Conservation (phyloP, 2,797 vertebrate genomes). For the Limosa lapponica region DNA sequence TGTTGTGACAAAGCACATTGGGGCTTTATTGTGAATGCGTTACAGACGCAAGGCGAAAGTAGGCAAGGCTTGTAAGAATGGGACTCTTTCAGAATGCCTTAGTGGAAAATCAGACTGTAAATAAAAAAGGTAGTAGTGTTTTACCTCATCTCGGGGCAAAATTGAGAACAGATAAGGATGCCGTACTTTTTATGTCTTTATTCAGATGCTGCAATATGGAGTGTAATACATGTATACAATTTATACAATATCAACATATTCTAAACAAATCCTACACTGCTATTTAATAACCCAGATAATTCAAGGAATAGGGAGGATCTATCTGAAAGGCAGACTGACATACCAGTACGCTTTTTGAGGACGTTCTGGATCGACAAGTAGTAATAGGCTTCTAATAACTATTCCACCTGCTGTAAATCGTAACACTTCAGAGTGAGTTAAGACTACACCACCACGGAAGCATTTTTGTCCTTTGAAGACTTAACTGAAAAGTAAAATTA, state of each 20-base stretch:
- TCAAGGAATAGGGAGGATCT: background rate
- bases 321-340: background rate
- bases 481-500: background rate
- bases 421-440: background rate
- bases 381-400: background rate
- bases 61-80: background rate
- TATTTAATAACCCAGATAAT: background rate
- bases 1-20: background rate
- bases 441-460: background rate
- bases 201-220: background rate
- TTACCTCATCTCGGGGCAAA: background rate
- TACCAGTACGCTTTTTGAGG: background rate
- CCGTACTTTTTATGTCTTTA: background rate
- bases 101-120: background rate
- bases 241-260: background rate
- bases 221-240: background rate
- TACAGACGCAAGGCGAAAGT: background rate
- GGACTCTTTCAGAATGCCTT: background rate
- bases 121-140: background rate
- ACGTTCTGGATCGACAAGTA: rapidly evolving
- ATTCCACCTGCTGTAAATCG: background rate
- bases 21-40: background rate
- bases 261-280: background rate
- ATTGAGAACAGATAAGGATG: background rate
- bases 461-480: background rate